phyloP scores from a whole-genome alignment of 2,797 vertebrate species.

The Phrynocephalus guinanensis region DNA sequence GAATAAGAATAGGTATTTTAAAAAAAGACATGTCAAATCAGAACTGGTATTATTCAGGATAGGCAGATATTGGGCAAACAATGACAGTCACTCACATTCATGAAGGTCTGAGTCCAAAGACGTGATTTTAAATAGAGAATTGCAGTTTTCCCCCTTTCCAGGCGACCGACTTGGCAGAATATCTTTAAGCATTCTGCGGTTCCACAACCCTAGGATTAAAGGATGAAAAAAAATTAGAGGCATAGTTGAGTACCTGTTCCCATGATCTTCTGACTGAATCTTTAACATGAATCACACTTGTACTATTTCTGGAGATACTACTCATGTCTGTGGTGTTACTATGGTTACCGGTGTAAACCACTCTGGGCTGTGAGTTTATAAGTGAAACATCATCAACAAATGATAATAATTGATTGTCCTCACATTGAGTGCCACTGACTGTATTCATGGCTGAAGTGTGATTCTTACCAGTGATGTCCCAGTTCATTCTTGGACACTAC shows the following conservation, averaged over 20 bases:
- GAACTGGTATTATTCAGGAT: background rate
- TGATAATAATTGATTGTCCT: background rate
- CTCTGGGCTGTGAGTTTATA: background rate
- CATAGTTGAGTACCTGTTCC: background rate
- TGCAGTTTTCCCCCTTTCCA: slow-evolving; percentile 90
- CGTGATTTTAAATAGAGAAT: slow-evolving; percentile 91
- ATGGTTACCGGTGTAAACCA: background rate
- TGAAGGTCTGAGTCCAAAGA: slow-evolving; percentile 90
- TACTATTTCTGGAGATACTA: background rate
- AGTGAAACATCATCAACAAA: background rate
- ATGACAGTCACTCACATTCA: slow-evolving; percentile 82
- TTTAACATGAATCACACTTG: background rate
- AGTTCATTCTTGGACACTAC: background rate
- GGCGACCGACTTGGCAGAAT: slow-evolving; percentile 89
- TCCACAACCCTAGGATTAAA: slow-evolving; percentile 83
- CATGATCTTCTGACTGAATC: background rate
- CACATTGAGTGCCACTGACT: background rate
- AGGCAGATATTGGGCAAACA: background rate
- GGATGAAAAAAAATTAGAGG: background rate
- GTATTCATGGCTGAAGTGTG: background rate
- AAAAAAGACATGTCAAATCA: background rate
- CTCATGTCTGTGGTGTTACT: background rate
- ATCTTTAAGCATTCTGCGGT: slow-evolving; percentile 85
- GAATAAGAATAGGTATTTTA: slow-evolving; percentile 26
- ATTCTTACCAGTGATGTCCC: background rate